These are phyloP conservation scores for Monarcha castaneiventris DNA, from an alignment of 2,113 vertebrate species.

Conservation along the genomic window DNA sequence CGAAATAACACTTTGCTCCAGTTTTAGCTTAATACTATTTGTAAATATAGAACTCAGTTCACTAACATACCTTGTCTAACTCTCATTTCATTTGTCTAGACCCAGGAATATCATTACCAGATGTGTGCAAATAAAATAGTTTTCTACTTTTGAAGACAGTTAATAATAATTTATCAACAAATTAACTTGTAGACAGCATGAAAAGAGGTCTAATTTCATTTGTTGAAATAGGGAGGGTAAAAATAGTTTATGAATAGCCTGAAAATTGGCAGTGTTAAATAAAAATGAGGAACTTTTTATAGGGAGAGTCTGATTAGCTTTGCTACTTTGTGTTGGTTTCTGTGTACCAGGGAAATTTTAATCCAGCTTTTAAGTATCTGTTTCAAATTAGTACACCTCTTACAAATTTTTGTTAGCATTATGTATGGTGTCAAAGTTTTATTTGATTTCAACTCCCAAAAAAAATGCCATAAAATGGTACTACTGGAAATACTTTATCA, in stretches of 20 bases:
- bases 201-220: slow-evolving; percentile 16
- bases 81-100: neutral
- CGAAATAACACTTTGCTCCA: neutral
- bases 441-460: neutral
- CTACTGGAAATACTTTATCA: neutral
- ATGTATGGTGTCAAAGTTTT: neutral
- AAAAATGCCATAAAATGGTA: neutral
- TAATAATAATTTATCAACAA: neutral
- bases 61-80: neutral
- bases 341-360: neutral
- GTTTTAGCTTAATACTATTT: neutral
- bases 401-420: neutral
- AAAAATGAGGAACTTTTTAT: neutral
- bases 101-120: neutral
- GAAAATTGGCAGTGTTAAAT: neutral
- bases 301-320: neutral
- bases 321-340: neutral
- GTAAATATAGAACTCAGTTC: neutral
- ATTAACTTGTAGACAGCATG: neutral
- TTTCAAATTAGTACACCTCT: neutral
- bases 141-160: slow-evolving; percentile 13
- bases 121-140: neutral
- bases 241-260: slow-evolving; percentile 8
- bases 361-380: neutral
- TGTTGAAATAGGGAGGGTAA: neutral